phyloP scores from a whole-genome alignment of 2,797 vertebrate species.

The Tokudaia tokunoshimensis region DNA sequence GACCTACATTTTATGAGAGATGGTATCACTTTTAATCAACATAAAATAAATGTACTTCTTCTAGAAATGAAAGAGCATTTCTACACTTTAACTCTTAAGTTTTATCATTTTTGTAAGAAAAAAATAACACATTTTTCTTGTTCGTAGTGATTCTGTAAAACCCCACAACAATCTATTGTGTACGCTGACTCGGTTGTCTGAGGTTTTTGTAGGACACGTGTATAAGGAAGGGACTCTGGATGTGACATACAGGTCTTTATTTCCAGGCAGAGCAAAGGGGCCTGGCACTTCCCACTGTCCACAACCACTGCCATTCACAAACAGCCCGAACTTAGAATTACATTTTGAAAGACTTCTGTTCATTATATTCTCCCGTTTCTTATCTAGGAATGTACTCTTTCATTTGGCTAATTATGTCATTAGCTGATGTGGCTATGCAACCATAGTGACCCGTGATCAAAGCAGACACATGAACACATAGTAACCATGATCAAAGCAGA shows the following conservation, averaged over 20 bases:
- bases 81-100: not conserved
- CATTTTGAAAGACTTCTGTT: not conserved
- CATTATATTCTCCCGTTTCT: not conserved
- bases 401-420: not conserved
- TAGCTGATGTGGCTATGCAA: not conserved
- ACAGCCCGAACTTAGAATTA: not conserved
- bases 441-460: not conserved
- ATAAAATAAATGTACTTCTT: not conserved
- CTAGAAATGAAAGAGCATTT: not conserved
- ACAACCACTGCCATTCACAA: not conserved
- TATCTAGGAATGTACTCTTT: not conserved
- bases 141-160: not conserved
- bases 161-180: too few relatives aligned
- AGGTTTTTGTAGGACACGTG: accelerated
- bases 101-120: not conserved
- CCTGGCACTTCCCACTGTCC: accelerated
- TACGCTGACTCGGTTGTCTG: not conserved
- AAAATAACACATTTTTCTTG: not conserved
- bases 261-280: not conserved
- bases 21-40: not conserved
- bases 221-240: accelerated
- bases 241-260: too few relatives aligned
- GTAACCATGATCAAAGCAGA: not conserved
- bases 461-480: not conserved
- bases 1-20: not conserved